Conservation (phyloP, 2,888 invertebrate species). For the Halocaridina rubra region DNA sequence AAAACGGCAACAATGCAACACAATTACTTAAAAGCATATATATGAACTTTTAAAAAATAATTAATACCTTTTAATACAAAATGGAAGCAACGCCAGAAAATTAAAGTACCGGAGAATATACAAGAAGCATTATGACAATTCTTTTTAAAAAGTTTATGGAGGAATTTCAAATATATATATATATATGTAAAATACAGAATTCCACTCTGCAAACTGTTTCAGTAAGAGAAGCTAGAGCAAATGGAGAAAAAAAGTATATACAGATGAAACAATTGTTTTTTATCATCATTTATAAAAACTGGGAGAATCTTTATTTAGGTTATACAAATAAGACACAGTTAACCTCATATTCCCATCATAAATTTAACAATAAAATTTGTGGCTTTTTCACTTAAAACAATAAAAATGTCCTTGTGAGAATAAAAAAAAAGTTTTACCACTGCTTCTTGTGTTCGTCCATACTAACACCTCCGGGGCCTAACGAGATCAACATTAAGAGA, state of each 20-base stretch:
- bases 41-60: too few relatives aligned
- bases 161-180: too few relatives aligned
- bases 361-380: slow-evolving; percentile 5
- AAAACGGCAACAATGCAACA: too few relatives aligned
- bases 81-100: too few relatives aligned
- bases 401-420: background rate
- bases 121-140: too few relatives aligned
- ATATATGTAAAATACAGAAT: too few relatives aligned
- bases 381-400: slow-evolving; percentile 28
- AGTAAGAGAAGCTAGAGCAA: background rate
- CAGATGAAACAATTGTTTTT: background rate
- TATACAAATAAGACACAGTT: background rate
- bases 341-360: background rate
- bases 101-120: too few relatives aligned
- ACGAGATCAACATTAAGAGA: slow-evolving; percentile 95
- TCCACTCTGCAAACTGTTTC: background rate
- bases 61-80: too few relatives aligned
- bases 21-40: too few relatives aligned
- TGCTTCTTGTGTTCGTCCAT: slow-evolving; percentile 99
- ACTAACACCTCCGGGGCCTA: slow-evolving; percentile 98
- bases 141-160: too few relatives aligned
- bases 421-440: slow-evolving; percentile 76
- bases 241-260: background rate
- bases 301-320: background rate
- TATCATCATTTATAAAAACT: background rate